A percentile compares a stretch with the other conserved stretches of the same genome.
Evolutionary conservation across 1,140 invertebrate genomes (phyloP).

Genomic region (Aphaenogaster ashmeadi): DNA sequence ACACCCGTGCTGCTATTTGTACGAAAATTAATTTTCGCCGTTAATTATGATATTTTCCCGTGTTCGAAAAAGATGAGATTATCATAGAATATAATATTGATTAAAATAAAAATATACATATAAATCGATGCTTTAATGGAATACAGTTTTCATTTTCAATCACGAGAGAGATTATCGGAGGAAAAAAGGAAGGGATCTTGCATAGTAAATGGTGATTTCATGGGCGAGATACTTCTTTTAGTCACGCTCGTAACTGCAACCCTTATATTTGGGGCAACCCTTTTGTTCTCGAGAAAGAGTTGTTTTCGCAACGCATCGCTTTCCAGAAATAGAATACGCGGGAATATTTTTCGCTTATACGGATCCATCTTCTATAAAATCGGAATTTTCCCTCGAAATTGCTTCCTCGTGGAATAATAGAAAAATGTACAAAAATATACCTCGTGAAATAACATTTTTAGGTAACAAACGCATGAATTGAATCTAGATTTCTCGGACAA

Average conservation of each 20-base stretch:
- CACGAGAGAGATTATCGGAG: not conserved
- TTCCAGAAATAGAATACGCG: slow-evolving; percentile 34
- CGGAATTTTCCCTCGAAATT: not conserved
- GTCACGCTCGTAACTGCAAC: slow-evolving; percentile 53
- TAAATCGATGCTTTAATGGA: not conserved
- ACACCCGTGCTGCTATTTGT: not conserved
- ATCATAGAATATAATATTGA: slow-evolving; percentile 2
- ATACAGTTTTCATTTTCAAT: slow-evolving; percentile 14
- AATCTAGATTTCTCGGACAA: slow-evolving; percentile 6
- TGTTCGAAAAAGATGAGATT: not conserved
- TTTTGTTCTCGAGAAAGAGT: slow-evolving; percentile 66
- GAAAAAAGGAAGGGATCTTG: not conserved
- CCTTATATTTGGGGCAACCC: slow-evolving; percentile 39
- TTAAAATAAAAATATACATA: not conserved
- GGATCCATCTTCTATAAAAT: not conserved
- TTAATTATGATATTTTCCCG: slow-evolving; percentile 6
- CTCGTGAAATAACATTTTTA: slow-evolving; percentile 14
- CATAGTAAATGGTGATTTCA: not conserved
- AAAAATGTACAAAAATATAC: slow-evolving; percentile 14
- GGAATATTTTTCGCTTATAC: slow-evolving; percentile 30
- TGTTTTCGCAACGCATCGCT: slow-evolving; percentile 37
- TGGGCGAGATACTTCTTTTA: not conserved
- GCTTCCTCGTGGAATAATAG: not conserved
- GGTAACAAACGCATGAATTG: not conserved
- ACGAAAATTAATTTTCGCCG: slow-evolving; percentile 17